Evolutionary conservation across 2,113 vertebrate species (phyloP).

Genomic region (Gasterosteus aculeatus): DNA sequence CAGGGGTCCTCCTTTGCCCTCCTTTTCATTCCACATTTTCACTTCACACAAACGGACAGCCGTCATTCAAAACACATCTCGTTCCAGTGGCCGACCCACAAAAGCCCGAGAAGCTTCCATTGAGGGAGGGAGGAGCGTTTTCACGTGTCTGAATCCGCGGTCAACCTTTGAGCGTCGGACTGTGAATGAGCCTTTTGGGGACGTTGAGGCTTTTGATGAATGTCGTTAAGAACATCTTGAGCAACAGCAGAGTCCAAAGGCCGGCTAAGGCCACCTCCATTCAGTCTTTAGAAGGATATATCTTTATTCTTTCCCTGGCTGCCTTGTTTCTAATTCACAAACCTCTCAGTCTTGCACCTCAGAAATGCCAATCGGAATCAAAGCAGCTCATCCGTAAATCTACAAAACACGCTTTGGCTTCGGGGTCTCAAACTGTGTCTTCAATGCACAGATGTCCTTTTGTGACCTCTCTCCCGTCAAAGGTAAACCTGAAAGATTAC

Average conservation of each 20-base stretch:
- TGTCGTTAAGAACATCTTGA: constrained; percentile 62
- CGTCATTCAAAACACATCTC: constrained; percentile 63
- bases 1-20: constrained; percentile 54
- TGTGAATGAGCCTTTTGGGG: constrained; percentile 72
- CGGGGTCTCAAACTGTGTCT: constrained; percentile 39
- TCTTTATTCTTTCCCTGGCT: constrained; percentile 1
- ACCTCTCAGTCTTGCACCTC: constrained; percentile 11
- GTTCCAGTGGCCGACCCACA: constrained; percentile 64
- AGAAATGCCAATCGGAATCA: constrained; percentile 35
- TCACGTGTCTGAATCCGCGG: constrained; percentile 56
- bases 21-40: constrained; percentile 63
- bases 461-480: constrained; percentile 25
- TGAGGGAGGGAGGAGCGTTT: constrained; percentile 46
- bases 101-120: constrained; percentile 54
- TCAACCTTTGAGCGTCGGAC: constrained; percentile 61
- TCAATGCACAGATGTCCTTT: constrained; percentile 35
- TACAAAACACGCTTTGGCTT: constrained; percentile 30
- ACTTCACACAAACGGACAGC: constrained; percentile 54
- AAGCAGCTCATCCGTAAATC: constrained; percentile 17
- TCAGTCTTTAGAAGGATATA: constrained; percentile 44
- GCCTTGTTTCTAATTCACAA: constrained; percentile 30
- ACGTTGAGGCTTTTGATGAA: constrained; percentile 57
- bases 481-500: constrained; percentile 42
- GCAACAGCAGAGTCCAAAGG: constrained; percentile 51
- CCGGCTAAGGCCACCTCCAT: constrained; percentile 48